Evolutionary conservation across 2,888 invertebrate species (phyloP).

Genomic region (Leptinotarsa juncta): DNA sequence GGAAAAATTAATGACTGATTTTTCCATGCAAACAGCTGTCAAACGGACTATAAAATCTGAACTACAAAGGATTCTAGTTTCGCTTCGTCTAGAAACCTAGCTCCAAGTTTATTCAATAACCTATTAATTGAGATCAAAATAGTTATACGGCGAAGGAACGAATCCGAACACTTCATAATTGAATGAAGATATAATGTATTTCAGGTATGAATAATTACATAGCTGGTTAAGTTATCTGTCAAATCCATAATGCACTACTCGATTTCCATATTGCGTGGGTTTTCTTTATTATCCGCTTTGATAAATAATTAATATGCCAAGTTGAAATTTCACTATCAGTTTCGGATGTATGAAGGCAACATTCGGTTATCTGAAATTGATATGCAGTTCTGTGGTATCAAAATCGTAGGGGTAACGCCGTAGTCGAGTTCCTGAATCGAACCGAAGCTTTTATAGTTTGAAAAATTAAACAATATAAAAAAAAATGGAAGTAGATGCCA

Average conservation of each 20-base stretch:
- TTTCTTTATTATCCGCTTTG: conserved; percentile 11
- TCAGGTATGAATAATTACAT: conserved; percentile 12
- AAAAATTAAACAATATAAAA: too few relatives aligned
- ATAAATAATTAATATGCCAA: not conserved
- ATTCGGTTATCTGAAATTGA: not conserved
- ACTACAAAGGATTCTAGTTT: not conserved
- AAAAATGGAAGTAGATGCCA: too few relatives aligned
- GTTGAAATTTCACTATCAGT: not conserved
- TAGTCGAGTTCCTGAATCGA: too few relatives aligned
- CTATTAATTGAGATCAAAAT: conserved; percentile 10
- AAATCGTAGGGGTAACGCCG: too few relatives aligned
- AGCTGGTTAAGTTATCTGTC: conserved; percentile 15
- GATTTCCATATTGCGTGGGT: conserved; percentile 3
- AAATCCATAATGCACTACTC: conserved; percentile 13
- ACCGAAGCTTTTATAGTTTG: too few relatives aligned
- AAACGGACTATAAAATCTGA: not conserved
- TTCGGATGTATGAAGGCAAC: not conserved
- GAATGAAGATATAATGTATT: conserved; percentile 17
- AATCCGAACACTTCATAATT: conserved; percentile 3
- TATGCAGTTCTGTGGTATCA: too few relatives aligned
- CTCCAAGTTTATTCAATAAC: not conserved
- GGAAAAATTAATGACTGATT: not conserved
- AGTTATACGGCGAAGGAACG: not conserved
- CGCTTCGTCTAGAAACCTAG: conserved; percentile 4
- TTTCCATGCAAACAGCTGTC: conserved; percentile 2